Conservation (phyloP, 2,888 invertebrate species). For the Apotomis capreana region DNA sequence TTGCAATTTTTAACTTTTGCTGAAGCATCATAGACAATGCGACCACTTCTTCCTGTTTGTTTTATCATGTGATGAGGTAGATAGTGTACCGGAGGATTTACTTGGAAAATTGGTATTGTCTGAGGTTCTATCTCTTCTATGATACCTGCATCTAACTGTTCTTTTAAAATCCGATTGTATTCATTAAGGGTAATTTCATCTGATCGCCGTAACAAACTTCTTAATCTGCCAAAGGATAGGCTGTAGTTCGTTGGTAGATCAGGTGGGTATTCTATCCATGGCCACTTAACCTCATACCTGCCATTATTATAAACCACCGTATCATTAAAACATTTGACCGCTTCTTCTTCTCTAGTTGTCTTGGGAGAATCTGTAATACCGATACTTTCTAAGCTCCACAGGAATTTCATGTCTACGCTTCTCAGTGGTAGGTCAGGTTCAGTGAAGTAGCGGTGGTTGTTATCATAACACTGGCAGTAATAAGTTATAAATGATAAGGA, state of each 20-base stretch:
- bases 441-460: neutral
- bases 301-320: constrained; percentile 28
- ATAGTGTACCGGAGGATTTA: neutral
- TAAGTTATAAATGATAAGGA: neutral
- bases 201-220: constrained; percentile 32
- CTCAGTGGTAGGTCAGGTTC: neutral
- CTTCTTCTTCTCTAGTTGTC: constrained; percentile 3
- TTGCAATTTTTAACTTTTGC: too few relatives aligned
- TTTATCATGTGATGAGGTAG: neutral
- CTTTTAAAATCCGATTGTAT: constrained; percentile 2
- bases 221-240: constrained; percentile 40
- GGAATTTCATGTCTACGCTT: neutral
- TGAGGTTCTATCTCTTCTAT: neutral
- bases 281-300: constrained; percentile 44
- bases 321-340: neutral
- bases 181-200: constrained; percentile 37
- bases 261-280: constrained; percentile 43
- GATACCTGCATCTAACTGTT: neutral
- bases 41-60: too few relatives aligned
- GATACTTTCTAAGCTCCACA: constrained; percentile 2
- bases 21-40: too few relatives aligned
- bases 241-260: constrained; percentile 42
- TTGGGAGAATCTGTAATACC: constrained; percentile 29
- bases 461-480: neutral
- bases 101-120: neutral